Percentiles rank a stretch among this genome's conserved stretches.
Evolutionary conservation across 2,888 invertebrate species (phyloP).

Genomic region (Platypus cylindrus): DNA sequence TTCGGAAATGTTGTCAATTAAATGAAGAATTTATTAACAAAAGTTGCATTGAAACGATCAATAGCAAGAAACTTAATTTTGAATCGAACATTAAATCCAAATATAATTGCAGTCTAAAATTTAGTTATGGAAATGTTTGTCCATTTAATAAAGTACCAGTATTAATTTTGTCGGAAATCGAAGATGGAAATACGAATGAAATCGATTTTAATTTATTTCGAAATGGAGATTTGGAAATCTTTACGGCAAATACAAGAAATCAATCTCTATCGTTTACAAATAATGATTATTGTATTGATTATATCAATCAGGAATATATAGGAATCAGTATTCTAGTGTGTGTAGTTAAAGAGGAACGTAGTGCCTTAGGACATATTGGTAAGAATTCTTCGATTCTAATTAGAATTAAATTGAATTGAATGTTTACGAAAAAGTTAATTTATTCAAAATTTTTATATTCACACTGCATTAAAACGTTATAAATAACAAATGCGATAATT

Average conservation of each 20-base stretch:
- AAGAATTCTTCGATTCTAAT: too few relatives aligned
- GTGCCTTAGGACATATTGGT: not conserved
- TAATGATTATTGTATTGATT: constrained; percentile 19
- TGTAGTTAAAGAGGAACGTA: constrained; percentile 2
- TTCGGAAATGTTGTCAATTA: constrained; percentile 19
- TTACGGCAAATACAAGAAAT: constrained; percentile 1
- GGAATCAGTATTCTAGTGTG: constrained; percentile 16
- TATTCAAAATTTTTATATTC: too few relatives aligned
- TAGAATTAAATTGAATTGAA: too few relatives aligned
- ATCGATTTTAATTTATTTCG: constrained; percentile 6
- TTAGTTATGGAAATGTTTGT: constrained; percentile 13
- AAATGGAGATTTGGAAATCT: constrained; percentile 12
- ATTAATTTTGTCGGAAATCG: constrained; percentile 4
- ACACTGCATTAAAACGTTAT: too few relatives aligned
- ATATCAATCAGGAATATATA: constrained; percentile 10
- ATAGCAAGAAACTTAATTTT: too few relatives aligned
- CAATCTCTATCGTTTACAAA: constrained; percentile 5
- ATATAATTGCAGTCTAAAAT: constrained; percentile 5
- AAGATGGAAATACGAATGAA: not conserved
- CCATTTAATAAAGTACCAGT: constrained; percentile 4
- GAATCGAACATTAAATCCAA: constrained; percentile 1
- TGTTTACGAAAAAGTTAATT: too few relatives aligned
- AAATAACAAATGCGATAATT: too few relatives aligned
- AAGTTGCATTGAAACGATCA: constrained; percentile 12
- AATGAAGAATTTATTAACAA: constrained; percentile 13